These are phyloP conservation scores for Chrysomallon squamiferum DNA, from an alignment of 1,140 invertebrate genomes.

Conservation along the genomic window DNA sequence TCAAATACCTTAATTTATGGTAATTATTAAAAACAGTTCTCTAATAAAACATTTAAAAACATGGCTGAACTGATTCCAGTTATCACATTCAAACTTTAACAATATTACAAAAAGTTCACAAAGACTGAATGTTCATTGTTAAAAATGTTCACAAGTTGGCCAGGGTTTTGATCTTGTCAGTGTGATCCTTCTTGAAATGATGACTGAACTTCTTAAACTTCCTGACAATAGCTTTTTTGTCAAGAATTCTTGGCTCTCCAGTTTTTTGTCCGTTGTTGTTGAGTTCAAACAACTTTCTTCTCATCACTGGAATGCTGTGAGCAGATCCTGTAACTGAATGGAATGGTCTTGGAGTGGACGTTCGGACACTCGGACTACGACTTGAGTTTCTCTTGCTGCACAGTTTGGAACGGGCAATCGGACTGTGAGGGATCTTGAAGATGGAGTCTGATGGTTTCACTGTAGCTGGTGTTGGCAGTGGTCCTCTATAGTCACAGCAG, in stretches of 20 bases:
- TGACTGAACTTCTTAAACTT: constrained; percentile 52
- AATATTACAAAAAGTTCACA: no score
- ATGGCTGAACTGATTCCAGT: no score
- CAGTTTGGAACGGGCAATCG: neutral
- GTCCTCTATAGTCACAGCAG: neutral
- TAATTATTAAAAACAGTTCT: no score
- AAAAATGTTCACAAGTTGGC: constrained; percentile 39
- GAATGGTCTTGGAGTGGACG: constrained; percentile 28
- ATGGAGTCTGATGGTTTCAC: constrained; percentile 14
- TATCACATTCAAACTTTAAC: no score
- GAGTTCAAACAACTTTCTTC: constrained; percentile 33
- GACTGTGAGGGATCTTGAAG: constrained; percentile 44
- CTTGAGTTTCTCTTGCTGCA: neutral
- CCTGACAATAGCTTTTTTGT: constrained; percentile 51
- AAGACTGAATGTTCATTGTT: no score
- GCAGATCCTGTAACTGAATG: constrained; percentile 16
- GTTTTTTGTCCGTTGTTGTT: constrained; percentile 8
- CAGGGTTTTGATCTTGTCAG: constrained; percentile 44
- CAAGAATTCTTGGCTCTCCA: constrained; percentile 38
- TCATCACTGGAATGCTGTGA: constrained; percentile 30
- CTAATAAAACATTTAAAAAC: no score
- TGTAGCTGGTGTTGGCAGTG: constrained; percentile 9
- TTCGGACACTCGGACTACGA: constrained; percentile 12
- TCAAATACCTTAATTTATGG: no score
- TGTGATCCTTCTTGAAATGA: constrained; percentile 43